Conservation (phyloP, 2,113 vertebrate genomes). For the Donacobius atricapilla region DNA sequence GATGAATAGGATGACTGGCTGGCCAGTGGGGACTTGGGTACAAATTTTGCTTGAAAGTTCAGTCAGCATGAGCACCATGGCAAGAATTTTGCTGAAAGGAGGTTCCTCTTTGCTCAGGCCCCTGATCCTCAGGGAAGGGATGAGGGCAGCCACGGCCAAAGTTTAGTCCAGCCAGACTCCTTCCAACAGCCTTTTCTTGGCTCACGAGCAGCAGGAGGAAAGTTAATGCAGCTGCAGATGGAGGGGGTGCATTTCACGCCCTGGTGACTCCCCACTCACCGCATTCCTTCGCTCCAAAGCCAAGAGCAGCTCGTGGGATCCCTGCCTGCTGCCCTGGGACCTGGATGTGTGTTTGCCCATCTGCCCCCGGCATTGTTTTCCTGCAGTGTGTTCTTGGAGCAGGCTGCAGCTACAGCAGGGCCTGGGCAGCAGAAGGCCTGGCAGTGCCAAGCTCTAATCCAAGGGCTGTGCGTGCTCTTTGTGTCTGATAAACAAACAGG, state of each 20-base stretch:
- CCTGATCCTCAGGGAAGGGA: background rate
- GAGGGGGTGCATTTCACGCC: background rate
- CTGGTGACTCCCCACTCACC: background rate
- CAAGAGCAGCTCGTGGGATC: background rate
- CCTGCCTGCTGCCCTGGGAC: background rate
- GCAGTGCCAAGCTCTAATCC: constrained; percentile 24
- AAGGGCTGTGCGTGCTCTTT: background rate
- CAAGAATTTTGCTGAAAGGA: background rate
- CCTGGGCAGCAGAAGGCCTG: background rate
- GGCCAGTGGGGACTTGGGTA: rapidly evolving
- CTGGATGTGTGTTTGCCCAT: background rate
- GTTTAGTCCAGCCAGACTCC: background rate
- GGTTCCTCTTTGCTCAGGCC: background rate
- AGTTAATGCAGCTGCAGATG: background rate
- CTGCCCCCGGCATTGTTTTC: background rate
- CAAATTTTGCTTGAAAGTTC: background rate
- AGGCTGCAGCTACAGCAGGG: constrained; percentile 8
- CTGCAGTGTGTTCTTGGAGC: background rate
- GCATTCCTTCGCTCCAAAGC: background rate
- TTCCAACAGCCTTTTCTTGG: background rate
- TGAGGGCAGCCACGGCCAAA: background rate
- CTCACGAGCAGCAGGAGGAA: background rate
- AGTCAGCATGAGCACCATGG: background rate
- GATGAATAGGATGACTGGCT: background rate
- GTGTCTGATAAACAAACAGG: constrained; percentile 6